phyloP scores from a whole-genome alignment of 2,888 invertebrate genomes.

The Rotaria magnacalcarata region DNA sequence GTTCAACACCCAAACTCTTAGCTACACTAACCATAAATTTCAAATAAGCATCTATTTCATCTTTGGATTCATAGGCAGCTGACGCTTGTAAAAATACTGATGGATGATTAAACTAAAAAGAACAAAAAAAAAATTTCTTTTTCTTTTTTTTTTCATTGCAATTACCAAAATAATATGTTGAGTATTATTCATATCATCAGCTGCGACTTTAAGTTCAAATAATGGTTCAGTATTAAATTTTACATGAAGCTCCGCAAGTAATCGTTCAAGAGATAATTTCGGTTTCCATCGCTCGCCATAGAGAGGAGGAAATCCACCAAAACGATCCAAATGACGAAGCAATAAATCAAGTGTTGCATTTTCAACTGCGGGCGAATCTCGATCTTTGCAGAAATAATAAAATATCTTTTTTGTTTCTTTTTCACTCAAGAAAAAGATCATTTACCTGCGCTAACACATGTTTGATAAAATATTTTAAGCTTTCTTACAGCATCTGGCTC shows the following conservation, averaged over 20 bases:
- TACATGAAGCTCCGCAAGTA: neutral
- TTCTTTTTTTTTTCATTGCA: neutral
- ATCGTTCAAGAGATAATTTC: neutral
- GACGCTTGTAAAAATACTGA: conserved; percentile 28
- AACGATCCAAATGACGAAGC: neutral
- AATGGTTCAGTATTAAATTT: conserved; percentile 18
- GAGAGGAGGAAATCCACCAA: neutral
- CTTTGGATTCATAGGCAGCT: neutral
- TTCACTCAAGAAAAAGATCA: no score
- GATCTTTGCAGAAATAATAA: neutral
- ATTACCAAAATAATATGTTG: conserved; percentile 31
- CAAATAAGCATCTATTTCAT: conserved; percentile 10
- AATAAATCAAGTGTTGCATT: neutral
- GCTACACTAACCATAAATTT: conserved; percentile 21
- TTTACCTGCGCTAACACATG: neutral
- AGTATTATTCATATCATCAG: conserved; percentile 29
- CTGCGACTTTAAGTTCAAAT: conserved; percentile 16
- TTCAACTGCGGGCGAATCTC: conserved; percentile 6
- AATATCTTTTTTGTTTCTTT: no score
- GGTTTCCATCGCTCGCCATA: neutral
- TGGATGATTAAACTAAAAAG: neutral
- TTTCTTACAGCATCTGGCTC: conserved; percentile 13
- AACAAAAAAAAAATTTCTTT: neutral
- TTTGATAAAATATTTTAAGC: conserved; percentile 18
- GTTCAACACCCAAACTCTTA: neutral